Percentiles rank a stretch among this genome's conserved stretches.
Evolutionary conservation across 1,140 invertebrate genomes (phyloP).

Genomic region (Leptestheria dahalacensis): DNA sequence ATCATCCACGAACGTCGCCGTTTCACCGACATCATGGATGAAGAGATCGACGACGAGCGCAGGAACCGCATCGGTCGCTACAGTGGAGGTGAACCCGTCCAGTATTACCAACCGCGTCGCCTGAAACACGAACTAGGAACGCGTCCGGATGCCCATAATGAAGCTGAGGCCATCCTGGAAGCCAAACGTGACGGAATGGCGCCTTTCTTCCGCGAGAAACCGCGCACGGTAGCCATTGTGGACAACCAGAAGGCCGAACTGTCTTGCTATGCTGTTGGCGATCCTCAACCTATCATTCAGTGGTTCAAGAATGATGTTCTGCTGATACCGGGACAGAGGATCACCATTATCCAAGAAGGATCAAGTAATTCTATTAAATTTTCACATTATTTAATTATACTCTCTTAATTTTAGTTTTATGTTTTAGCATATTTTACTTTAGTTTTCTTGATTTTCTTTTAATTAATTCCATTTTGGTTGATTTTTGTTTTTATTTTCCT

Average conservation of each 20-base stretch:
- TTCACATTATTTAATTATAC: too few relatives aligned
- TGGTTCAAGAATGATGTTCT: slow-evolving; percentile 59
- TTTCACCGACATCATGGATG: slow-evolving; percentile 89
- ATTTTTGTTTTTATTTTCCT: too few relatives aligned
- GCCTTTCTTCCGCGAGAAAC: slow-evolving; percentile 37
- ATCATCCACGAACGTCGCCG: slow-evolving; percentile 73
- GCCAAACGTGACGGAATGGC: slow-evolving; percentile 53
- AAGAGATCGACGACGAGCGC: slow-evolving; percentile 83
- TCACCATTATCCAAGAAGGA: slow-evolving; percentile 5
- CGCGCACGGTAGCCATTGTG: slow-evolving; percentile 49
- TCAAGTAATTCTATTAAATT: background rate
- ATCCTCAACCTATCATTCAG: slow-evolving; percentile 75
- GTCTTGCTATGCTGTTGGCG: slow-evolving; percentile 70
- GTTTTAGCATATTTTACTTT: too few relatives aligned
- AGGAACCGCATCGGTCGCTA: slow-evolving; percentile 62
- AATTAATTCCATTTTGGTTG: too few relatives aligned
- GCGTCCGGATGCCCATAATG: slow-evolving; percentile 32
- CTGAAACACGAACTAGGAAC: slow-evolving; percentile 58
- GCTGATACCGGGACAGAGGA: slow-evolving; percentile 4
- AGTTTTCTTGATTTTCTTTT: too few relatives aligned
- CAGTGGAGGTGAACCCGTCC: slow-evolving; percentile 34
- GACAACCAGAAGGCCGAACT: slow-evolving; percentile 61
- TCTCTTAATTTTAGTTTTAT: too few relatives aligned
- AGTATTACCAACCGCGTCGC: slow-evolving; percentile 38
- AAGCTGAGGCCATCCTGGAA: slow-evolving; percentile 67